Evolutionary conservation across 2,888 invertebrate genomes (phyloP).

Genomic region (Stenotaenia linearis): DNA sequence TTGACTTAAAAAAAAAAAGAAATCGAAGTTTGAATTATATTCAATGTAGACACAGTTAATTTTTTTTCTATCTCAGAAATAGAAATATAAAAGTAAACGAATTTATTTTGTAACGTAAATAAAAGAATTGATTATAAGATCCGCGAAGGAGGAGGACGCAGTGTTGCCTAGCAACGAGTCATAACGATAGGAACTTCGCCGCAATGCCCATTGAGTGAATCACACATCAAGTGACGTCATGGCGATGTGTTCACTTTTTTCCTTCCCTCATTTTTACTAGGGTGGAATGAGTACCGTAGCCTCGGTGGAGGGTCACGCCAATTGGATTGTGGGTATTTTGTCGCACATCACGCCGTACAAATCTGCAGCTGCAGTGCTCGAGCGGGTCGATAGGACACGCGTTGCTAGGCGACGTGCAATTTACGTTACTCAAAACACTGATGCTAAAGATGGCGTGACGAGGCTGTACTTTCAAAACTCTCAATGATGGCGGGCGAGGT

Average conservation of each 20-base stretch:
- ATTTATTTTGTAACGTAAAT: neutral
- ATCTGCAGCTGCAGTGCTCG: neutral
- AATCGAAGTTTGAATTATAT: no score
- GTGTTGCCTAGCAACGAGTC: neutral
- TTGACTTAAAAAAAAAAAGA: no score
- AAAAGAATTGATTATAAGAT: neutral
- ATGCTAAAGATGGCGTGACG: slow-evolving; percentile 11
- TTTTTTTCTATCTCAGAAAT: no score
- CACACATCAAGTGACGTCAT: neutral
- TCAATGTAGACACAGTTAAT: no score
- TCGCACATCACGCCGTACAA: neutral
- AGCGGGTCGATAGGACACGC: neutral
- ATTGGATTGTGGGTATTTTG: neutral
- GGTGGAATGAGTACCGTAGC: neutral
- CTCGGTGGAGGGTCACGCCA: neutral
- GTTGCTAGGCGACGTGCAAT: neutral
- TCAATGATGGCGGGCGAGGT: neutral
- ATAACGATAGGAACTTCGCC: neutral
- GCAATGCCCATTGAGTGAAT: neutral
- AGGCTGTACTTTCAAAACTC: neutral
- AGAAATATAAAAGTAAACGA: no score
- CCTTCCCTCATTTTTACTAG: neutral
- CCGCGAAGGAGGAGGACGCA: neutral
- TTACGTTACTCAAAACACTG: neutral
- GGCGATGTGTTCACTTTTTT: neutral